Base-by-base conservation (phyloP, 1,140 invertebrate genomes). In the Papilio polytes region DNA sequence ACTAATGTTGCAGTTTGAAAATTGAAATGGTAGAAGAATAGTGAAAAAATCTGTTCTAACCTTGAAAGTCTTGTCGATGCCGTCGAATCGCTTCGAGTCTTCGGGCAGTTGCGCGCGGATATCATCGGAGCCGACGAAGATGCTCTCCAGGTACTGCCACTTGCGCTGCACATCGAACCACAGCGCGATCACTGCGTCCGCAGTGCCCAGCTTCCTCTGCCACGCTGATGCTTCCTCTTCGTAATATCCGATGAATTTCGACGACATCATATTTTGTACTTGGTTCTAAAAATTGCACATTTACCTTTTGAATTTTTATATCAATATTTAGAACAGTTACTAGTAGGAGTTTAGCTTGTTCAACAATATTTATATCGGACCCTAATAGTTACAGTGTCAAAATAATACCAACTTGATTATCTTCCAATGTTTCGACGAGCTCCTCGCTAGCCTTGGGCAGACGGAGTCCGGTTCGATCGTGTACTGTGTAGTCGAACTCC, bases 111-210 rank as follows among this genome's bases (percentile, higher is more conserved):
- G 98, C 41, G 96, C 97, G 72, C 98, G 96, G 86, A 99, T 99
- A 93, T 99, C 98, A 90, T 99, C 98, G 0, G 98, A 99, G 0
- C 98, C 98, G 74, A 99, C 98, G 89, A 99, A 99, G 86, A 99
- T 99, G 83, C 98, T 98, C 93, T 99, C 98, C 70, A 99, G 95
- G 92, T 99, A 98, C 83, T 97, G 97, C 98, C 98, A 99, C 74
- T 98, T 98, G 66, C 98, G 95, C 93, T 99, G 98, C 13, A 99
- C 98, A 87, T 99, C 98, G 87, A 98, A 97, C 97, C 98, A 98
- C n/a, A 97, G 96, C 22, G 96, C 96, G 72, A 98, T 98, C 1
- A 97, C 96, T 83, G 98, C 97, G 92, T 99, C 98, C 10, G 98
- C 98, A 79, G 97, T 98, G 0, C 97, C 98, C 15, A 99, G 95